phyloP scores from a whole-genome alignment of 2,113 vertebrate genomes.

The Hydropotes inermis region DNA sequence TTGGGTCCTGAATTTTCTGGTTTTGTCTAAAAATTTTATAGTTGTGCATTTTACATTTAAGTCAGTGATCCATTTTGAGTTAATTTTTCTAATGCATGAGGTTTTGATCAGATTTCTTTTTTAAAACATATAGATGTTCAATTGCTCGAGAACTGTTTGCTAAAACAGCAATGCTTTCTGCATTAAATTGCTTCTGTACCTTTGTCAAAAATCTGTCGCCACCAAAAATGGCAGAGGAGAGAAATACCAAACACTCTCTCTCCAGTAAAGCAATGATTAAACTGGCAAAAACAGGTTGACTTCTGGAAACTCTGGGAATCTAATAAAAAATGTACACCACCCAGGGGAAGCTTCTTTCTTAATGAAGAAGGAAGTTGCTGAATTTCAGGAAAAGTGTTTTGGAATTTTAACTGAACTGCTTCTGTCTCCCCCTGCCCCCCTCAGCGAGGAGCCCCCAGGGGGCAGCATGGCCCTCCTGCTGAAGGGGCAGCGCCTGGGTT shows the following conservation, averaged over 20 bases:
- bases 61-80: not conserved
- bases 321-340: not conserved
- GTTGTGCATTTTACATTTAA: not conserved
- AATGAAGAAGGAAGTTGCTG: not conserved
- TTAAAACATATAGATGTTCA: not conserved
- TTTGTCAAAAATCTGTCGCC: not conserved
- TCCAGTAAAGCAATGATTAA: not conserved
- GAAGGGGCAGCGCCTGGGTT: not conserved
- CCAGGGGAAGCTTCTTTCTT: not conserved
- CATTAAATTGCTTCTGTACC: not conserved
- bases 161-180: not conserved
- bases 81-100: not conserved
- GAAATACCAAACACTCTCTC: not conserved
- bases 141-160: not conserved
- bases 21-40: not conserved
- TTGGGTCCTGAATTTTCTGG: not conserved
- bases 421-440: fast-evolving
- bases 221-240: not conserved
- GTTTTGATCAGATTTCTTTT: not conserved
- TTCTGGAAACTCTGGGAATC: not conserved
- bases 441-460: not conserved
- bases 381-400: not conserved
- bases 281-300: not conserved
- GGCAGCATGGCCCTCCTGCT: fast-evolving
- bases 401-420: not conserved